Conservation (phyloP, 2,797 vertebrate genomes). For the Myotis vivesi region DNA sequence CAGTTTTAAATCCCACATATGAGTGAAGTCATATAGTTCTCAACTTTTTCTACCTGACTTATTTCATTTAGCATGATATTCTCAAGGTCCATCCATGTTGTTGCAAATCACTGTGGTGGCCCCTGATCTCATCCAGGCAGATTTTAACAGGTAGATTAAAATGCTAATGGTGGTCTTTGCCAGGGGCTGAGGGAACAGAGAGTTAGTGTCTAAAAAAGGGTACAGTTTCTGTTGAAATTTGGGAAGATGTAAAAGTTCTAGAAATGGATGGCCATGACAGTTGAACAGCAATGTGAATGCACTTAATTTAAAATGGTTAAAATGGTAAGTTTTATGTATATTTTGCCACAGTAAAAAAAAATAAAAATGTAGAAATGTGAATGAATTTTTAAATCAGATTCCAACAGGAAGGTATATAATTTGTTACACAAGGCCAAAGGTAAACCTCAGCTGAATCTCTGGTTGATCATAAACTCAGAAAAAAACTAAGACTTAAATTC, state of each 20-base stretch:
- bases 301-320: neutral
- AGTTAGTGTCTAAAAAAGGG: neutral
- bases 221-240: neutral
- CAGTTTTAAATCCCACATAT: neutral
- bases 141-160: constrained; percentile 1
- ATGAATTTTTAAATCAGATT: constrained; percentile 7
- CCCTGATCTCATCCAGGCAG: neutral
- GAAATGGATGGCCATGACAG: neutral
- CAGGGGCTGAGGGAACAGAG: neutral
- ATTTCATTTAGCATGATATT: neutral
- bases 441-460: neutral
- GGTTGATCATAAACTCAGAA: neutral
- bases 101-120: neutral
- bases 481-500: neutral
- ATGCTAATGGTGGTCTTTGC: neutral
- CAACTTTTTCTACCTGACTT: neutral
- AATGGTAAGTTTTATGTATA: neutral
- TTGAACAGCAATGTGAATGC: neutral
- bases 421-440: neutral
- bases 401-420: neutral
- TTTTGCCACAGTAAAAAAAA: neutral
- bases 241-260: neutral
- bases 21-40: neutral
- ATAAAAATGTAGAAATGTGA: neutral
- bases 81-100: neutral